A percentile compares a stretch with the other conserved stretches of the same genome.
phyloP scores from a whole-genome alignment of 2,113 vertebrate species.

The Aldabrachelys gigantea region DNA sequence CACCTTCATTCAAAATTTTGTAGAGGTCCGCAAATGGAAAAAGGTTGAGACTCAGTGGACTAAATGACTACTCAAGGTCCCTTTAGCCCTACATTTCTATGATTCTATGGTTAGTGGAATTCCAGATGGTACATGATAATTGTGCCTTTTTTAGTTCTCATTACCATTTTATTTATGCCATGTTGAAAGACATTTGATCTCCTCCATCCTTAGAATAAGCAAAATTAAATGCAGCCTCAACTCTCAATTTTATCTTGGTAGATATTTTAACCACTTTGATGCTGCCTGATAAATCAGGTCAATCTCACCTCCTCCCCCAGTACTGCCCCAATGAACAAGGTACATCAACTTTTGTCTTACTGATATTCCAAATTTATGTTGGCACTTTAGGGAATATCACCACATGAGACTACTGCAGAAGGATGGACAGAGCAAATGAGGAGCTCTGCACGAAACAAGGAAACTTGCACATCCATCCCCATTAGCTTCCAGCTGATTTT shows the following conservation, averaged over 20 bases:
- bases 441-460: background rate
- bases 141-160: background rate
- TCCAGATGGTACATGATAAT: background rate
- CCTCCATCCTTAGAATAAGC: background rate
- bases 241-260: background rate
- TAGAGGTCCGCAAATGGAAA: no score
- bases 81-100: background rate
- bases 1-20: no score
- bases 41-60: no score
- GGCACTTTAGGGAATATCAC: background rate
- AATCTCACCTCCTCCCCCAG: background rate
- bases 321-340: background rate
- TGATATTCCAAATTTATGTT: background rate
- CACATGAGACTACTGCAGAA: background rate
- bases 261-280: background rate
- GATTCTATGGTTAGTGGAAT: background rate
- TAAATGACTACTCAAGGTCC: no score
- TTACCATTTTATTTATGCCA: slow-evolving; percentile 5
- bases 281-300: background rate
- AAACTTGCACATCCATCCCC: background rate
- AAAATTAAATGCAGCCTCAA: background rate
- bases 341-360: background rate
- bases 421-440: background rate
- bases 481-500: background rate
- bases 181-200: background rate